phyloP scores from a whole-genome alignment of 2,888 invertebrate genomes.

The Patella pellucida region DNA sequence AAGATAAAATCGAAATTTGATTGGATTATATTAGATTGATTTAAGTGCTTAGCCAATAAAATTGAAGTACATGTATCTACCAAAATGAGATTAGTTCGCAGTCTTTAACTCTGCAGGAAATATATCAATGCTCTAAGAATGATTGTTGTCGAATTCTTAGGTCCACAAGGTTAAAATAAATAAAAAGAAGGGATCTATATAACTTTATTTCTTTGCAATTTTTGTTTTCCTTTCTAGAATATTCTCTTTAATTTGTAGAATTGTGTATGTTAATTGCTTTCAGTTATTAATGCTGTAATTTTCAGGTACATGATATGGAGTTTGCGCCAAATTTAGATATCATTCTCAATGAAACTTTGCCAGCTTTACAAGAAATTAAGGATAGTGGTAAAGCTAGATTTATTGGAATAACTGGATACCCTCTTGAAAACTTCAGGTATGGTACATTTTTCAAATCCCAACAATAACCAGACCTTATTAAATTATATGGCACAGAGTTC shows the following conservation, averaged over 20 bases:
- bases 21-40: too few relatives aligned
- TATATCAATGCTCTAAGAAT: too few relatives aligned
- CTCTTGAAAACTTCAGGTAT: constrained; percentile 82
- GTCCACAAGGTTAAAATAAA: too few relatives aligned
- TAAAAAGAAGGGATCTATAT: too few relatives aligned
- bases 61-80: too few relatives aligned
- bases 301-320: constrained; percentile 91
- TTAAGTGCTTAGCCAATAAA: too few relatives aligned
- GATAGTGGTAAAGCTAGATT: constrained; percentile 79
- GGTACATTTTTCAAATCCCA: background rate
- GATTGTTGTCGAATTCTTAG: too few relatives aligned
- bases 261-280: background rate
- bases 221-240: background rate
- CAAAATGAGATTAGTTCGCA: too few relatives aligned
- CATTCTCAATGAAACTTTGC: constrained; percentile 88
- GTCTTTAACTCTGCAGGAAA: too few relatives aligned
- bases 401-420: constrained; percentile 89
- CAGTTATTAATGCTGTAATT: background rate
- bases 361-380: constrained; percentile 82
- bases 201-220: background rate
- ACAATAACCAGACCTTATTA: too few relatives aligned
- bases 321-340: constrained; percentile 84
- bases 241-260: background rate
- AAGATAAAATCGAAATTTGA: too few relatives aligned
- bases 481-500: too few relatives aligned